phyloP scores from a whole-genome alignment of 2,888 invertebrate species.

The Craniophora ligustri region DNA sequence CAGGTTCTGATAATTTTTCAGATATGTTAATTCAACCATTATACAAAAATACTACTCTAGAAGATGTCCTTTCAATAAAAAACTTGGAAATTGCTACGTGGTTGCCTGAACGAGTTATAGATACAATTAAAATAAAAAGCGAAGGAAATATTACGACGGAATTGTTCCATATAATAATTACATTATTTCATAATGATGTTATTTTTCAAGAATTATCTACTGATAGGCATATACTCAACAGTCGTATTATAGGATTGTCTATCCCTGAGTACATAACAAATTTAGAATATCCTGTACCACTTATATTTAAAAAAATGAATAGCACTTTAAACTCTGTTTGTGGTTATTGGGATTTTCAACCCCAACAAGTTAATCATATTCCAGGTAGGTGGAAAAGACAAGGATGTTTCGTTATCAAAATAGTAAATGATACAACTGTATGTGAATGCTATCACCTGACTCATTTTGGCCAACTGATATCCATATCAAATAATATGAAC shows the following conservation, averaged over 20 bases:
- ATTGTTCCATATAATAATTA: constrained; percentile 82
- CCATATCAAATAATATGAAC: constrained; percentile 56
- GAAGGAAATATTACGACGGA: constrained; percentile 35
- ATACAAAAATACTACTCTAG: constrained; percentile 79
- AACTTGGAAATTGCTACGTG: constrained; percentile 87
- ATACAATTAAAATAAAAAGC: constrained; percentile 66
- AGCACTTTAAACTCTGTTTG: constrained; percentile 71
- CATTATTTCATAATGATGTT: constrained; percentile 85
- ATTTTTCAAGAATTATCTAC: constrained; percentile 84
- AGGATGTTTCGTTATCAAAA: constrained; percentile 82
- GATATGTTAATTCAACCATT: constrained; percentile 77
- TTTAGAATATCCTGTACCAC: constrained; percentile 85
- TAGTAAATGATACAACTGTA: constrained; percentile 63
- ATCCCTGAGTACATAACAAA: constrained; percentile 89
- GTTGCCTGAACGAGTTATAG: constrained; percentile 79
- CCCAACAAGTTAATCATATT: constrained; percentile 50
- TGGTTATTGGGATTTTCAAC: constrained; percentile 88
- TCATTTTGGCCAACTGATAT: constrained; percentile 89
- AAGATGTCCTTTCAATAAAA: constrained; percentile 79
- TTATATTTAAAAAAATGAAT: constrained; percentile 79
- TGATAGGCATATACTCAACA: constrained; percentile 69
- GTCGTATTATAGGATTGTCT: constrained; percentile 89
- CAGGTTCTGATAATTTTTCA: constrained; percentile 69
- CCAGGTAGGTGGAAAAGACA: constrained; percentile 87
- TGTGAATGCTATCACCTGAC: constrained; percentile 89